Conservation (phyloP, 2,113 vertebrate genomes). For the Penelope pileata region DNA sequence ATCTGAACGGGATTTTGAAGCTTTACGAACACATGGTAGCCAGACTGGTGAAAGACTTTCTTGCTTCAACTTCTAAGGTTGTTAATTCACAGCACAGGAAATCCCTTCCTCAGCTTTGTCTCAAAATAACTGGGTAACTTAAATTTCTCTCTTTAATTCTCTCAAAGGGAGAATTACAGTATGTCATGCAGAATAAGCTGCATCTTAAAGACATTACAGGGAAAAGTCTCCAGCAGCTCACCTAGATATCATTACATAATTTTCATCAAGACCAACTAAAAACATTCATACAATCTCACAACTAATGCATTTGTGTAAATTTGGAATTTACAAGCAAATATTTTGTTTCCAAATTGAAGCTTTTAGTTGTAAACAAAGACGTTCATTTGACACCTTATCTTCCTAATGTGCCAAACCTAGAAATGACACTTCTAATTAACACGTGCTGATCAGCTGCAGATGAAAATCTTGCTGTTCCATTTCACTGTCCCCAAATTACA, state of each 20-base stretch:
- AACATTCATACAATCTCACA: neutral
- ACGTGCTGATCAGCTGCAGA: neutral
- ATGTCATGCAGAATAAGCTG: neutral
- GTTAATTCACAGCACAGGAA: constrained; percentile 12
- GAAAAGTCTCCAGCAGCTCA: neutral
- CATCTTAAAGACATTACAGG: neutral
- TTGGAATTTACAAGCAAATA: constrained; percentile 4
- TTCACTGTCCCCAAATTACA: neutral
- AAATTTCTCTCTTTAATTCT: neutral
- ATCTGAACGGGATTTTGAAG: neutral
- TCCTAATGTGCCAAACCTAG: neutral
- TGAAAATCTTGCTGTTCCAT: neutral
- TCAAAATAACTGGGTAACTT: neutral
- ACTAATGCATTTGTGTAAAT: neutral
- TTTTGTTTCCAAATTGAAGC: neutral
- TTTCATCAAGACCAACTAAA: neutral
- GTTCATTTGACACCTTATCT: neutral
- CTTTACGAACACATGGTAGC: neutral
- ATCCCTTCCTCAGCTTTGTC: constrained; percentile 12
- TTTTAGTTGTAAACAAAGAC: neutral
- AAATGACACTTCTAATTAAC: neutral
- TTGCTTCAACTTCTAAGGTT: neutral
- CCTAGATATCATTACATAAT: neutral
- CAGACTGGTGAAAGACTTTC: neutral
- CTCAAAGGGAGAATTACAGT: neutral